phyloP scores from a whole-genome alignment of 2,113 vertebrate genomes.

The Cottus gobio region DNA sequence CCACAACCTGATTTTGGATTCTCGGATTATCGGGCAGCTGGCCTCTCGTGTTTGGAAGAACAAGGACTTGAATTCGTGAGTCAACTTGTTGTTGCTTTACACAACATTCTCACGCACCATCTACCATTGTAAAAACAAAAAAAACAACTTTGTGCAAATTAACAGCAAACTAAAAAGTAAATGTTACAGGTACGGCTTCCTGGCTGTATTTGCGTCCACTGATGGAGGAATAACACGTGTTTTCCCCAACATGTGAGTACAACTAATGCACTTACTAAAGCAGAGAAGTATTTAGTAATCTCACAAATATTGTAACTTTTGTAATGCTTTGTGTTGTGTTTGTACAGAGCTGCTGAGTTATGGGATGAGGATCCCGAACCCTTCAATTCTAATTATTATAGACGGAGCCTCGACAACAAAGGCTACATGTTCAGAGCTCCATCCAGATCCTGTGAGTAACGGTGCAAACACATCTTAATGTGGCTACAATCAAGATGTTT shows the following conservation, averaged over 20 bases:
- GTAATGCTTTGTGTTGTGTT: constrained; percentile 18
- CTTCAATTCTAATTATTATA: constrained; percentile 95
- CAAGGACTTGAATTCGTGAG: constrained; percentile 95
- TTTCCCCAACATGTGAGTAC: constrained; percentile 95
- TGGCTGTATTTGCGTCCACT: constrained; percentile 96
- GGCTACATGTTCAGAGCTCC: constrained; percentile 95
- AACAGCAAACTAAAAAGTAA: background rate
- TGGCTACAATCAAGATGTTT: background rate
- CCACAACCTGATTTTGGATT: constrained; percentile 97
- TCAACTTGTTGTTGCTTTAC: constrained; percentile 3
- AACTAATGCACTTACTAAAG: background rate
- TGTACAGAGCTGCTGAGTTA: constrained; percentile 90
- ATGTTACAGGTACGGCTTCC: constrained; percentile 91
- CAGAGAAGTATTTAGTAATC: background rate
- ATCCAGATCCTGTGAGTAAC: constrained; percentile 86
- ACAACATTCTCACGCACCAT: background rate
- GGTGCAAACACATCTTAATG: background rate
- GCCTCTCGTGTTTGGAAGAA: constrained; percentile 94
- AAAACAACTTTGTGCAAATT: background rate
- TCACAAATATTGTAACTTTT: background rate
- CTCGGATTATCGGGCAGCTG: constrained; percentile 92
- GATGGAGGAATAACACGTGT: constrained; percentile 95
- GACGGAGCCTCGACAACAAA: constrained; percentile 94
- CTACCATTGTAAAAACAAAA: background rate
- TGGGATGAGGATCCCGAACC: constrained; percentile 97